These are phyloP conservation scores for Callitettix versicolor DNA, from an alignment of 1,140 invertebrate genomes.

Conservation along the genomic window DNA sequence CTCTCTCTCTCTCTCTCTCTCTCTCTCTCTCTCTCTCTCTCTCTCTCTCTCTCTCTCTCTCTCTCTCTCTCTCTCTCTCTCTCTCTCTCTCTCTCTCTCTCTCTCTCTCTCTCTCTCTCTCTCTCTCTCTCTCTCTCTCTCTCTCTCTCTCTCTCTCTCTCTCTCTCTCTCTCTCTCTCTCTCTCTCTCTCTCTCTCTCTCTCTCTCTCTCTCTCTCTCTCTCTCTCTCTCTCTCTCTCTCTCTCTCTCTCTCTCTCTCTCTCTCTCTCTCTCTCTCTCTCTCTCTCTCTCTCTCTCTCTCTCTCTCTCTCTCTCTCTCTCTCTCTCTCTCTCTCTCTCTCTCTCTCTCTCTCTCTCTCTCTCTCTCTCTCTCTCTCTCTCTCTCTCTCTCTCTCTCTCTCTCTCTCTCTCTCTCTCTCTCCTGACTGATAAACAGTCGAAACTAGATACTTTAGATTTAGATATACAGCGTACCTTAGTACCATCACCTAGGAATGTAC, in stretches of 20 bases:
- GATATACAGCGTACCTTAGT: too few relatives aligned
- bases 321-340: slow-evolving; percentile 14
- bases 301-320: slow-evolving; percentile 14
- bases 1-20: not conserved
- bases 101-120: slow-evolving; percentile 14
- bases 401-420: slow-evolving; percentile 13
- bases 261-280: slow-evolving; percentile 12
- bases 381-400: slow-evolving; percentile 12
- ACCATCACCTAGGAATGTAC: too few relatives aligned
- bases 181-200: slow-evolving; percentile 3
- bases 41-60: slow-evolving; percentile 14
- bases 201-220: slow-evolving; percentile 6
- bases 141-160: slow-evolving; percentile 9
- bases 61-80: slow-evolving; percentile 14
- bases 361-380: slow-evolving; percentile 14
- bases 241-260: slow-evolving; percentile 11
- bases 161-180: not conserved
- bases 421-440: not conserved
- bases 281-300: slow-evolving; percentile 14
- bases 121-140: slow-evolving; percentile 14
- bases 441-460: too few relatives aligned
- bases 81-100: slow-evolving; percentile 14
- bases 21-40: slow-evolving; percentile 6
- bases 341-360: slow-evolving; percentile 14
- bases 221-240: slow-evolving; percentile 11